Conservation (phyloP, 2,797 vertebrate species). For the Uromys caudimaculatus region DNA sequence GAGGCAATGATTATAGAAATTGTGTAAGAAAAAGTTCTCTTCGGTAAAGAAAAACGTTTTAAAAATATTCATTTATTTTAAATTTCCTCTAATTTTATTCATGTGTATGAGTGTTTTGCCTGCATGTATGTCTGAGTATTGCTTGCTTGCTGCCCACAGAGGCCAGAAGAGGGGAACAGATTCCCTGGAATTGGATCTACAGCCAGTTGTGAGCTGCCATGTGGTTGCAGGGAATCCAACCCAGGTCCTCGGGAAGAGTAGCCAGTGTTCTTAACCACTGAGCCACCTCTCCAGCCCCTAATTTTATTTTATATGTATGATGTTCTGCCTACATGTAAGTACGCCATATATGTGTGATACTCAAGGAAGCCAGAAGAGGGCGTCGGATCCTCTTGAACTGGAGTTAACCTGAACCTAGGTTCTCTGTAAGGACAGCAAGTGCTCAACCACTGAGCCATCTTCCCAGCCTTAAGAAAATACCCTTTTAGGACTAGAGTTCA, state of each 20-base stretch:
- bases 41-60: not conserved
- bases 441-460: not conserved
- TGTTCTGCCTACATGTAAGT: not conserved
- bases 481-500: not conserved
- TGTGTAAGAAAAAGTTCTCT: not conserved
- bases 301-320: not conserved
- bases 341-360: not conserved
- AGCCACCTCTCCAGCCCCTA: not conserved
- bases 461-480: not conserved
- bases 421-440: not conserved
- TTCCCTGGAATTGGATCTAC: not conserved
- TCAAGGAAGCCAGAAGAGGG: not conserved
- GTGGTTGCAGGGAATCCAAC: no score
- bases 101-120: not conserved
- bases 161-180: not conserved
- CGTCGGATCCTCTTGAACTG: not conserved
- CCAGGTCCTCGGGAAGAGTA: not conserved
- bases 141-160: not conserved
- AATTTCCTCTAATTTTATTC: not conserved
- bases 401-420: not conserved
- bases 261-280: no score
- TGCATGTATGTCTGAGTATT: not conserved
- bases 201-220: no score
- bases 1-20: not conserved
- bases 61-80: not conserved